Evolutionary conservation across 1,140 invertebrate species (phyloP).

Genomic region (Drosophila sproati): DNA sequence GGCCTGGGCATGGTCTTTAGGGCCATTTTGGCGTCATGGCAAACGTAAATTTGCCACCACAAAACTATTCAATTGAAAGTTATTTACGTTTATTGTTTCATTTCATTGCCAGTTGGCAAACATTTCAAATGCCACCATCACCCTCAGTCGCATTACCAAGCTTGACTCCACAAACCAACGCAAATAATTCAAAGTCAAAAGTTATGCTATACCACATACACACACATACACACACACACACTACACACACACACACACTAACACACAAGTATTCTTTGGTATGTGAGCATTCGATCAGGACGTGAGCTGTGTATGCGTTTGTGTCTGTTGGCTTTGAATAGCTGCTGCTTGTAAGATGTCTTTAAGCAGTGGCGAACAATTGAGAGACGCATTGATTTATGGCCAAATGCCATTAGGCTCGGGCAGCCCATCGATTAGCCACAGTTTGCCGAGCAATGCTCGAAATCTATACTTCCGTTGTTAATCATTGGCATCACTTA

Average conservation of each 20-base stretch:
- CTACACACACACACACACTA: neutral
- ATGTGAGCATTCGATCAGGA: slow-evolving; percentile 27
- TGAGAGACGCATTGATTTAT: slow-evolving; percentile 73
- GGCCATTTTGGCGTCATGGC: slow-evolving; percentile 45
- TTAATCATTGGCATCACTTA: slow-evolving; percentile 85
- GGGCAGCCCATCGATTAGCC: slow-evolving; percentile 67
- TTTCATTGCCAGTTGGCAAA: slow-evolving; percentile 49
- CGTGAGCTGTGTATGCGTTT: neutral
- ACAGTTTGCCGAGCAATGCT: slow-evolving; percentile 42
- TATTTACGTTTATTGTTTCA: slow-evolving; percentile 79
- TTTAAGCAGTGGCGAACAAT: slow-evolving; percentile 38
- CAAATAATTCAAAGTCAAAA: slow-evolving; percentile 28
- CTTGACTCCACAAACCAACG: neutral
- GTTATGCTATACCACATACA: slow-evolving; percentile 6
- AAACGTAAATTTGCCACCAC: slow-evolving; percentile 73
- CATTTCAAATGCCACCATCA: slow-evolving; percentile 20
- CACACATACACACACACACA: neutral
- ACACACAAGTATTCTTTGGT: neutral
- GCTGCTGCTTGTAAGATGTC: neutral
- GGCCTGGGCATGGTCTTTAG: slow-evolving; percentile 12
- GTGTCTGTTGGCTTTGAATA: neutral
- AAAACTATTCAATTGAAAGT: slow-evolving; percentile 82
- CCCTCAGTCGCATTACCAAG: neutral
- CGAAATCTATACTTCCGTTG: slow-evolving; percentile 84
- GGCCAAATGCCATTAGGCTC: slow-evolving; percentile 74